Base-by-base conservation (phyloP, 1,140 invertebrate species). In the Temnothorax curvispinosus region DNA sequence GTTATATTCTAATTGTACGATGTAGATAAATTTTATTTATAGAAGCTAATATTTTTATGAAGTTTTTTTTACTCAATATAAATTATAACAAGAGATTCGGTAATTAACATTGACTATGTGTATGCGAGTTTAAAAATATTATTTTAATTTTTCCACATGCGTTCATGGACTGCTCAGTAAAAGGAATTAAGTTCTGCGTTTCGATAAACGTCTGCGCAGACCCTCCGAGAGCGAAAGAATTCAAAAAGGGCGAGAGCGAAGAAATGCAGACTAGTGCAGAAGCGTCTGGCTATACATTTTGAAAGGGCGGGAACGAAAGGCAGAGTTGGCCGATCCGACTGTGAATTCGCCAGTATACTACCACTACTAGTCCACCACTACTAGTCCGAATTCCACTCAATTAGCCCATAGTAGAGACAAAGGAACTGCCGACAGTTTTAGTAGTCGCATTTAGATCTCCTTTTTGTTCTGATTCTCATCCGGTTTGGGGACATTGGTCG, bases 401-500 rank as follows among this genome's bases (percentile, higher is more conserved):
- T 91, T 91, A 91, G 85, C 81, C 41, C 77, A 58, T 47, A 54
- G 85, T 75, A 88, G 85, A 91, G 88, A 87, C 88, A 89, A 91
- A 91, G 88, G 80, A 67, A 52, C 72, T 88, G 76, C 89, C 89
- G 89, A 88, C 77, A 54, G 71, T 86, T 88, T 90, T 88, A 81
- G 58, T 76, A 87, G 69, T 47, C 76, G 32, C 65, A 78, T 69
- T 84, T 47, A 64, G 47, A 50, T 67, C 58, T 54, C 21, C 44
- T 62, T 85, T 85, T 54, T 82, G 62, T 62, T 44, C 15, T 7
- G 2, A 35, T 41, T 52, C 56, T 67, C 58, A 38, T 58, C 47
- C 44, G 82, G 44, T 41, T 67, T n/a, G 44, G 54, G 74, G 52
- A 80, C 67, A 72, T 32, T 65, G 52, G 52, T 58, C 44, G 54